Percentiles rank a stretch among this genome's conserved stretches.
phyloP scores from a whole-genome alignment of 2,113 vertebrate species.

The Pica pica region DNA sequence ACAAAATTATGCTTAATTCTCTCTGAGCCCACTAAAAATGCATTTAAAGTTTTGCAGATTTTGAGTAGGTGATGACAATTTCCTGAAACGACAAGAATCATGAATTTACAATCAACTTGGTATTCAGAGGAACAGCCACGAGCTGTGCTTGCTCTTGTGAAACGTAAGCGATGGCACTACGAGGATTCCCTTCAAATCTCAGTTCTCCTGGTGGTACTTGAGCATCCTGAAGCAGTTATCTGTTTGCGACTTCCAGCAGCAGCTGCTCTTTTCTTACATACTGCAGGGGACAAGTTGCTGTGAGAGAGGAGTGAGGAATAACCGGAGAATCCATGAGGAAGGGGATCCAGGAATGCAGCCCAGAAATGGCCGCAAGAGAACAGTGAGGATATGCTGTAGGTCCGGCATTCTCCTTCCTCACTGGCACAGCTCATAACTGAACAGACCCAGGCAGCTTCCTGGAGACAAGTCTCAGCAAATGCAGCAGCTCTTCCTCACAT shows the following conservation, averaged over 20 bases:
- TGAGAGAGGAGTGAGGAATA: background rate
- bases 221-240: background rate
- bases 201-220: background rate
- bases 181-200: background rate
- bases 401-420: fast-evolving
- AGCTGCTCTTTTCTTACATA: background rate
- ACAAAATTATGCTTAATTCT: background rate
- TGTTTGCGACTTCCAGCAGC: background rate
- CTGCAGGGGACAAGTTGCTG: background rate
- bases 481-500: background rate
- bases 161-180: fast-evolving
- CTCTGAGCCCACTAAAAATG: background rate
- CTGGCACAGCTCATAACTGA: background rate
- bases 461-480: background rate
- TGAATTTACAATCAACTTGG: background rate
- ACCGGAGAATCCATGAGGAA: background rate
- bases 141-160: background rate
- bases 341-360: background rate
- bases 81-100: background rate
- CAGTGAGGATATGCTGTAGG: background rate
- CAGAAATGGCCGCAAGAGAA: background rate
- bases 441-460: fast-evolving
- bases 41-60: background rate
- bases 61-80: background rate
- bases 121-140: background rate